Evolutionary conservation across 2,113 vertebrate species (phyloP), one percentile per base, ranked within the genome.

Genomic region (Bolborhynchus lineola): DNA sequence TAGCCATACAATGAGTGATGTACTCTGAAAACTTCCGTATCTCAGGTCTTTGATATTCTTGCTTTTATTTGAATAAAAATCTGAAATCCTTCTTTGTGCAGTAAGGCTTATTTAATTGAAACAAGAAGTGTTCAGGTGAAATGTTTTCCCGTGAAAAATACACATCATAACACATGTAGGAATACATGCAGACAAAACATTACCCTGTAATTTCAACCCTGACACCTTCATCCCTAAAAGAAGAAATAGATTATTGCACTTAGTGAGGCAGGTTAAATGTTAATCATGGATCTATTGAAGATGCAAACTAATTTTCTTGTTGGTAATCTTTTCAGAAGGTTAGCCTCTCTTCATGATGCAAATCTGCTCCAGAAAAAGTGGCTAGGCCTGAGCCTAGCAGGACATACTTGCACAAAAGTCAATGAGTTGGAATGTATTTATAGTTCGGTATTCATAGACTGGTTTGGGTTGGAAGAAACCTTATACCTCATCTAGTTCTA

Each of bases 31-130:
- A 75, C 19, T 44, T 93, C 88, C 44, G 2, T 94, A 64, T 97
- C 84, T 95, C 39, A 29, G 46, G 85, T 92, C 91, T 91, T 97
- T 83, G 74, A 94, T 92, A 97, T 97, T 93, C 44, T 90, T 44
- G 89, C 79, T 72, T 90, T 96, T 90, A 35, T 86, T 93, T 94
- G 16, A 97, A 94, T 96, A 97, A 97, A 97, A 97, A 85, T 57
- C 55, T 96, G 88, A 97, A 97, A 97, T 97, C 78, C 15, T 25
- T 95, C 67, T 82, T 95, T 93, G 68, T 95, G 97, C 96, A 91
- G 53, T 59, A 96, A 96, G 88, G 94, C 16, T 92, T 94, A 92
- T 96, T 97, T 97, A 93, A 95, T 87, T 86, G 59, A 62, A 96
- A 95, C 29, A 59, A 78, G 63, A 84, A 92, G 46, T 55, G 3